A percentile compares a stretch with the other conserved stretches of the same genome.
Conservation (phyloP, 2,888 invertebrate genomes). For the Chesias legatella region DNA sequence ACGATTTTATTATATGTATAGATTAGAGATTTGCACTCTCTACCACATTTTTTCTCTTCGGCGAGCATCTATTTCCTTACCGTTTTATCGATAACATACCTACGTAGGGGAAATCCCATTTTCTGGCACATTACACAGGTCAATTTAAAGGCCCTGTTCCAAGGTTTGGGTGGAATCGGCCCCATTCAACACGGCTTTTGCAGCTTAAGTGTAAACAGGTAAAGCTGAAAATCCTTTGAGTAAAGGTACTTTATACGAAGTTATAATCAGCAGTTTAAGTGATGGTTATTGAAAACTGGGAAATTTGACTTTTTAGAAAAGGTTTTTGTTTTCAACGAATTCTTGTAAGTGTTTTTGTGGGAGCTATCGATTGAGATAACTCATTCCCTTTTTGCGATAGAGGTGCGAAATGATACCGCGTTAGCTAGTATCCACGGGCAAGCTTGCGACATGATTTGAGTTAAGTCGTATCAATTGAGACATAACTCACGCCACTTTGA, state of each 20-base stretch:
- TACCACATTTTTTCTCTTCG: no score
- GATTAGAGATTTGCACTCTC: conserved; percentile 14
- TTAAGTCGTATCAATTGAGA: no score
- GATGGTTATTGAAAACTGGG: conserved; percentile 18
- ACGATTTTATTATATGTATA: no score
- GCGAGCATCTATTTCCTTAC: conserved; percentile 15
- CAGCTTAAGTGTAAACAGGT: conserved; percentile 1
- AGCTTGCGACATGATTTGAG: no score
- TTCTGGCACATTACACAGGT: conserved; percentile 67
- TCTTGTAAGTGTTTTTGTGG: conserved; percentile 11
- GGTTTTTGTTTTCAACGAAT: no score
- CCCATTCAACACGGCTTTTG: background rate
- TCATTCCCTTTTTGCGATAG: no score
- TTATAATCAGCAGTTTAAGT: conserved; percentile 16
- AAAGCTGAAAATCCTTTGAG: conserved; percentile 6
- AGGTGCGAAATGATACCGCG: no score
- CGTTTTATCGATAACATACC: conserved; percentile 49
- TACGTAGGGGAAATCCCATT: conserved; percentile 60
- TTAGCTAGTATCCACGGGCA: no score
- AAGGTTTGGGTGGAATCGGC: conserved; percentile 20
- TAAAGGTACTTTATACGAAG: conserved; percentile 12
- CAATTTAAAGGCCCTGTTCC: conserved; percentile 41
- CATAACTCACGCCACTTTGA: no score
- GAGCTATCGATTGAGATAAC: no score
- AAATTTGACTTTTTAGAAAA: conserved; percentile 8